phyloP scores from a whole-genome alignment of 2,797 vertebrate species.

The Brachyalestes nurse region DNA sequence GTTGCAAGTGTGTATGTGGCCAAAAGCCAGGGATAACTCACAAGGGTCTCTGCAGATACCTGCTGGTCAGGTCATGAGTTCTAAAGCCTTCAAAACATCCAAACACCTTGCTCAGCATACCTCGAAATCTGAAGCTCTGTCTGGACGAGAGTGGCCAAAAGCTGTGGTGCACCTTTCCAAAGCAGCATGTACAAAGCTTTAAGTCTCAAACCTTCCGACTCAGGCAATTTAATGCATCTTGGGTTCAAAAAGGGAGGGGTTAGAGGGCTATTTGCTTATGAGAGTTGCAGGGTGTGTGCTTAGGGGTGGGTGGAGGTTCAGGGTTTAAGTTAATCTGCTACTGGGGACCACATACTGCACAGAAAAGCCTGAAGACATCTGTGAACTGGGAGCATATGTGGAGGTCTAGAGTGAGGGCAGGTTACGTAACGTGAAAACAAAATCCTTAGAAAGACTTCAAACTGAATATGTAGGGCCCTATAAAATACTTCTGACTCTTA shows the following conservation, averaged over 20 bases:
- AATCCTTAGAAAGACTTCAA: too few species aligned
- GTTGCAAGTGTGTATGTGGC: not conserved
- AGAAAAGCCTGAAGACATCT: slow-evolving; percentile 15
- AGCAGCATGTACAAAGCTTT: slow-evolving; percentile 57
- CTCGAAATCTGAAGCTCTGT: slow-evolving; percentile 35
- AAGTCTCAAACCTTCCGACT: slow-evolving; percentile 59
- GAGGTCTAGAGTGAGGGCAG: not conserved
- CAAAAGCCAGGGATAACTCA: not conserved
- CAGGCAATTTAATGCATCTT: slow-evolving; percentile 66
- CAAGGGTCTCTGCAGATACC: not conserved
- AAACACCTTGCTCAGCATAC: slow-evolving; percentile 32
- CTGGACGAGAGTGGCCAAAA: not conserved
- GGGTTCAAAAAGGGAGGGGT: slow-evolving; percentile 53
- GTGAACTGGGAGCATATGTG: slow-evolving; percentile 21
- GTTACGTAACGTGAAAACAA: not conserved
- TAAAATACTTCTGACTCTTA: too few species aligned
- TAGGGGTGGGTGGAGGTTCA: slow-evolving; percentile 45
- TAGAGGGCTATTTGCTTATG: slow-evolving; percentile 48
- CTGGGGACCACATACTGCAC: slow-evolving; percentile 42
- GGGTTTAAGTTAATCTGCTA: slow-evolving; percentile 58
- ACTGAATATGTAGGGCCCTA: too few species aligned
- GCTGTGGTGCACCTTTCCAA: slow-evolving; percentile 26
- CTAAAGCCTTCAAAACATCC: not conserved
- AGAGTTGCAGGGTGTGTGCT: slow-evolving; percentile 48
- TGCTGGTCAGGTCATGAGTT: too few species aligned